A percentile compares a stretch with the other conserved stretches of the same genome.
Evolutionary conservation across 2,797 vertebrate species (phyloP).

Genomic region (Anabas testudineus): DNA sequence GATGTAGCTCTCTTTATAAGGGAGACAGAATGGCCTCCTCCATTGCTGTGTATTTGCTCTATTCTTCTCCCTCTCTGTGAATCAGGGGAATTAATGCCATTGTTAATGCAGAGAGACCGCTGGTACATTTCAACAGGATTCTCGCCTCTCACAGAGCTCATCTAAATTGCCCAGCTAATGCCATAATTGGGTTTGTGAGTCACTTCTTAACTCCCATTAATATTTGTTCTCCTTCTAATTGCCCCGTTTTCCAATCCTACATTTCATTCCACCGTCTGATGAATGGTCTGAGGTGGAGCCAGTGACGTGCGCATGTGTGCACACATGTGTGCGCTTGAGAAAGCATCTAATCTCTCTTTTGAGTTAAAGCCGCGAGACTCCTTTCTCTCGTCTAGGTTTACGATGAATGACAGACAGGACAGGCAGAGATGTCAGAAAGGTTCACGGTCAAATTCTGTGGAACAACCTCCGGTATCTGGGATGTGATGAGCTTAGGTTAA

Average conservation of each 20-base stretch:
- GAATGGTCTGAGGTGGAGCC: conserved; percentile 73
- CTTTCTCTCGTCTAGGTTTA: conserved; percentile 25
- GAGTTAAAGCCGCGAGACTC: conserved; percentile 37
- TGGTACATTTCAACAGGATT: conserved; percentile 89
- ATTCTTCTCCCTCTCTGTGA: conserved; percentile 64
- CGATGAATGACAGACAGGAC: conserved; percentile 40
- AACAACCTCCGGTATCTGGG: conserved; percentile 35
- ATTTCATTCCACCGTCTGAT: conserved; percentile 72
- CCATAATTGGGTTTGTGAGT: conserved; percentile 92
- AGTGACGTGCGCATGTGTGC: conserved; percentile 23
- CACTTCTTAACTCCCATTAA: conserved; percentile 86
- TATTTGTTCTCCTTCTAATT: conserved; percentile 83
- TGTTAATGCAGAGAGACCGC: conserved; percentile 83
- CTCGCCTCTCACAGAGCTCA: conserved; percentile 87
- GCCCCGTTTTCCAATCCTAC: conserved; percentile 68
- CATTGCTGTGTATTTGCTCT: conserved; percentile 85
- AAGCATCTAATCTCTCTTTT: conserved; percentile 60
- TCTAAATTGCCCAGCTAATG: conserved; percentile 87
- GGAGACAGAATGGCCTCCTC: conserved; percentile 82
- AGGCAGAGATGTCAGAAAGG: conserved; percentile 39
- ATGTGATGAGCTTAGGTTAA: conserved; percentile 30
- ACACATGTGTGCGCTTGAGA: conserved; percentile 13
- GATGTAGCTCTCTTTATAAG: conserved; percentile 77
- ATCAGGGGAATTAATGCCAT: conserved; percentile 78
- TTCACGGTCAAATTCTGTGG: conserved; percentile 28